Evolutionary conservation across 2,888 invertebrate genomes (phyloP), one percentile per base, ranked within the genome.

Genomic region (Euzophera pinguis): DNA sequence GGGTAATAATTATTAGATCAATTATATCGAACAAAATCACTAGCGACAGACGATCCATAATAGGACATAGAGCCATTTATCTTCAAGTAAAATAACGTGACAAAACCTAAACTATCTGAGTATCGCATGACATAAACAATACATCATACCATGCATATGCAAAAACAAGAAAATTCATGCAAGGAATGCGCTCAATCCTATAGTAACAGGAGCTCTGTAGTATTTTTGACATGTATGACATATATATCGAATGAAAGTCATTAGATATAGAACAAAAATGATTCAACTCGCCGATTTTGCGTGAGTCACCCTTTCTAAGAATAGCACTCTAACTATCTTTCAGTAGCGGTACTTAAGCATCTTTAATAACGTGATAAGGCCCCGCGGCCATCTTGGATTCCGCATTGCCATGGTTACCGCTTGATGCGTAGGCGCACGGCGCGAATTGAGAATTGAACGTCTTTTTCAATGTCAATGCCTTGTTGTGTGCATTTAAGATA

Each of bases 331-430:
- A n/a, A n/a, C 59, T 53, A 52, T 55, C 55, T 63, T 64, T 65
- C 64, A 64, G 65, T 66, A 67, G 69, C 65, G 62, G 67, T 58
- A 62, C 54, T 58, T 55, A 35, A 27, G 56, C 56, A 55, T 63
- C 63, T 70, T 73, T 73, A 73, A 78, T 76, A 80, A 77, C 73
- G 66, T 71, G 78, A 79, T 78, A 79, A 69, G 22, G 5, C 58
- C 53, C 42, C 22, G 27, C 76, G 60, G 84, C 85, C 86, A 85
- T 86, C 54, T 85, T 86, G 82, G 70, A 84, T 82, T 80, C 77
- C 71, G 55, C 59, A 63, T 84, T 70, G 70, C 74, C 71, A 76
- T 82, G 74, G 82, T 76, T 78, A 84, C 80, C 68, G 73, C 73
- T 71, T 73, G 67, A 68, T 73, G 79, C 73, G 79, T 78, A 73